Percentiles rank a stretch among this genome's conserved stretches.
These are phyloP conservation scores for Taxidea taxus DNA, from an alignment of 2,113 vertebrate species.

Conservation along the genomic window DNA sequence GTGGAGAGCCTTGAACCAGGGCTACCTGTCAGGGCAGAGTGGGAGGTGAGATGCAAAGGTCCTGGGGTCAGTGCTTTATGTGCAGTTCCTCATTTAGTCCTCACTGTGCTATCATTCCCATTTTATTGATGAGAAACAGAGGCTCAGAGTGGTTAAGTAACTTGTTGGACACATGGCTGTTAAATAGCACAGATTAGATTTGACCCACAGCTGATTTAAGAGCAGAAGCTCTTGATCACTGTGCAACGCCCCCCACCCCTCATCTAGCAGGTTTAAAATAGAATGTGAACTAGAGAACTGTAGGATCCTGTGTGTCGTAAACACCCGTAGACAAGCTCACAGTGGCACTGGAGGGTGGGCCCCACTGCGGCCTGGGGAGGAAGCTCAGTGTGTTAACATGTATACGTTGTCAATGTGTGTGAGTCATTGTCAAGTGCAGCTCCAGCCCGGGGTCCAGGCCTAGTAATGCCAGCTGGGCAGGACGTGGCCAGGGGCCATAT, in stretches of 20 bases:
- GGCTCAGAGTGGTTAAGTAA: neutral
- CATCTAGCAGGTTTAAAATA: neutral
- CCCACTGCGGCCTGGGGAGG: neutral
- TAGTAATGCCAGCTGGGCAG: neutral
- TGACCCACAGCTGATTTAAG: conserved; percentile 12
- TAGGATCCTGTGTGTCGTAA: rapidly evolving
- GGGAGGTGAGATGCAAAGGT: neutral
- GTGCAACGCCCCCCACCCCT: neutral
- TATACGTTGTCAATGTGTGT: rapidly evolving
- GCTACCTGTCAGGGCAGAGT: rapidly evolving
- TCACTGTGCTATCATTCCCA: rapidly evolving
- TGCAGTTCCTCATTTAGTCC: neutral
- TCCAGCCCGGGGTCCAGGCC: neutral
- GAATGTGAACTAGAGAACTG: neutral
- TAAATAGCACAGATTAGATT: neutral
- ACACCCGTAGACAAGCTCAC: rapidly evolving
- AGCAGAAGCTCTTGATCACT: neutral
- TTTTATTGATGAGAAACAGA: neutral
- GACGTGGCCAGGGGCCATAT: rapidly evolving
- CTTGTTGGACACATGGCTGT: rapidly evolving
- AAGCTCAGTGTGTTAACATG: rapidly evolving
- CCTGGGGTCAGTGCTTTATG: neutral
- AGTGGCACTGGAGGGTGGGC: rapidly evolving
- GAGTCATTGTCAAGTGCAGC: neutral
- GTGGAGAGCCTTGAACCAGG: too few relatives aligned